Conservation (phyloP, 2,888 invertebrate species). For the Leptinotarsa peninsularis region DNA sequence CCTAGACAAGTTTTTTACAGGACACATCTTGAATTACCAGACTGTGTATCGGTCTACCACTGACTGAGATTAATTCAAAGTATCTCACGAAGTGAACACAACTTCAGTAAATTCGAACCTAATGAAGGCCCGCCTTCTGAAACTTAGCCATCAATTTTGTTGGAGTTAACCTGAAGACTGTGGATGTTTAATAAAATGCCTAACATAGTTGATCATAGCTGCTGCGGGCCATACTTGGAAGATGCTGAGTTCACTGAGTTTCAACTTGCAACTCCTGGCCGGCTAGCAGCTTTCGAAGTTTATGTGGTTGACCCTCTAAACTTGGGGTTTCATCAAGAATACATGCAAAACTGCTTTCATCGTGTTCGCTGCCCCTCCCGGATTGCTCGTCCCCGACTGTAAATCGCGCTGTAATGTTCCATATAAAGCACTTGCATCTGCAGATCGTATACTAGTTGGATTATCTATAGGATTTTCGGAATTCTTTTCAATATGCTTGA, state of each 20-base stretch:
- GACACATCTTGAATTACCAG: no score
- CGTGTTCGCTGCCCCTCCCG: slow-evolving; percentile 2
- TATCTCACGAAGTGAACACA: slow-evolving; percentile 34
- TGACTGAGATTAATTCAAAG: slow-evolving; percentile 20
- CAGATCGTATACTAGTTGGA: slow-evolving; percentile 40
- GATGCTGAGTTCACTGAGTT: slow-evolving; percentile 62
- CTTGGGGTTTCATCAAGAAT: slow-evolving; percentile 61
- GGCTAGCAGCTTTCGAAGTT: slow-evolving; percentile 65
- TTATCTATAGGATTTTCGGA: slow-evolving; percentile 39
- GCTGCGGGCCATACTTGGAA: slow-evolving; percentile 57
- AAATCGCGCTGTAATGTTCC: slow-evolving; percentile 31
- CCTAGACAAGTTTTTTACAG: no score
- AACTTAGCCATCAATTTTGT: slow-evolving; percentile 53
- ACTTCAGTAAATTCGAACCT: slow-evolving; percentile 42
- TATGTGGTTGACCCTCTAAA: slow-evolving; percentile 67
- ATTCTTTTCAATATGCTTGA: slow-evolving; percentile 43
- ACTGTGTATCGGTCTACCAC: background rate
- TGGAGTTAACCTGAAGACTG: slow-evolving; percentile 61
- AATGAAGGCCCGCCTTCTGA: slow-evolving; percentile 39
- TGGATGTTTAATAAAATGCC: slow-evolving; percentile 64
- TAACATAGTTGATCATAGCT: slow-evolving; percentile 62
- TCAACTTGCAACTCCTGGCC: slow-evolving; percentile 58
- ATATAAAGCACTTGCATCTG: slow-evolving; percentile 46
- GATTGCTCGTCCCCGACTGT: slow-evolving; percentile 4
- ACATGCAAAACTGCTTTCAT: slow-evolving; percentile 63